Percentiles rank a stretch among this genome's conserved stretches.
Evolutionary conservation across 2,888 invertebrate species (phyloP).

Genomic region (Brachynemurus nebulosus): DNA sequence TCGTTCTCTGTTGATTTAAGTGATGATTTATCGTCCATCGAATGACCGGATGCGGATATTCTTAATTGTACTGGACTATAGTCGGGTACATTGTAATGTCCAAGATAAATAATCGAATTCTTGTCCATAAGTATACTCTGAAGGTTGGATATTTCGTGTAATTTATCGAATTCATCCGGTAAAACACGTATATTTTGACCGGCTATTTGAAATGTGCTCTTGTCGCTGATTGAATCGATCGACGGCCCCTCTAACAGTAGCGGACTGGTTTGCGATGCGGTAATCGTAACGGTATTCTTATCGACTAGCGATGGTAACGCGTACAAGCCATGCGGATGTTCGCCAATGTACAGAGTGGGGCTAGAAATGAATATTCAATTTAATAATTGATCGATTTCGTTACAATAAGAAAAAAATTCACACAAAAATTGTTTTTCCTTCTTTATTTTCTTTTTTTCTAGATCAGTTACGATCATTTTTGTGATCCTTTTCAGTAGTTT

Average conservation of each 20-base stretch:
- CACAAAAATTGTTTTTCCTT: too few relatives aligned
- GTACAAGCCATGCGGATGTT: constrained; percentile 74
- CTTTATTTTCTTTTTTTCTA: too few relatives aligned
- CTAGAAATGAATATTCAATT: too few relatives aligned
- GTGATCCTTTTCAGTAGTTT: too few relatives aligned
- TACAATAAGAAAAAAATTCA: too few relatives aligned
- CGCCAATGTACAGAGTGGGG: constrained; percentile 85
- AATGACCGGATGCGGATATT: constrained; percentile 25
- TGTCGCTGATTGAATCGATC: constrained; percentile 14
- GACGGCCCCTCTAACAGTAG: constrained; percentile 61
- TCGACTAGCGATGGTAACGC: constrained; percentile 88
- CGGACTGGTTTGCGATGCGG: constrained; percentile 51
- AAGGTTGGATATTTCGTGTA: constrained; percentile 15
- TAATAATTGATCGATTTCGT: too few relatives aligned
- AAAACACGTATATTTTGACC: constrained; percentile 7
- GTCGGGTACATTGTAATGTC: constrained; percentile 60
- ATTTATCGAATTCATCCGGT: constrained; percentile 4
- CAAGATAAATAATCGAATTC: constrained; percentile 33
- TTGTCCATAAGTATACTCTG: constrained; percentile 26
- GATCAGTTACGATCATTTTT: too few relatives aligned
- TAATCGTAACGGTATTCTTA: constrained; percentile 73
- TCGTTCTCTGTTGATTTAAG: constrained; percentile 28
- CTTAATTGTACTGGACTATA: constrained; percentile 30
- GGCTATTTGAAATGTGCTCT: not conserved
- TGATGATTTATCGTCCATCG: constrained; percentile 23